Evolutionary conservation across 2,797 vertebrate genomes (phyloP), one percentile per base, ranked within the genome.

Genomic region (Ctenopoma kingsleyae): DNA sequence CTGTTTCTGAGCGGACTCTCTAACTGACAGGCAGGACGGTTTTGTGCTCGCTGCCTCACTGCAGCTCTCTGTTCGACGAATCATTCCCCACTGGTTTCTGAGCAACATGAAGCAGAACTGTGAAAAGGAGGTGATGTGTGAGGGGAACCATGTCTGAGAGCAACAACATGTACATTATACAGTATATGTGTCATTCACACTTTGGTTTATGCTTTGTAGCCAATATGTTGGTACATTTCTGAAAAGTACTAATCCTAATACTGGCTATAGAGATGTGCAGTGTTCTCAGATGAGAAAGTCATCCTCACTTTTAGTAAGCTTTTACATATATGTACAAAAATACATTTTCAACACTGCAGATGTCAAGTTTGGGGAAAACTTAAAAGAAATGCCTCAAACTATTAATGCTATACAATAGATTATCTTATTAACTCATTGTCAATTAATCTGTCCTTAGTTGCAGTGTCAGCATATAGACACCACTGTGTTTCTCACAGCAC

Each of bases 401-500:
- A 19, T 12, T n/a, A 44, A 44, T 8, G 17, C 43, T 44, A 19
- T 47, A 13, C 11, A 60, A 10, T 15, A 49, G 6, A 54, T 53
- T 6, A 11, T 60, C 36, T 38, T 16, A 15, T 16, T 6, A 46
- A 40, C 25, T 48, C 41, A 2, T 3, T 10, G n/a, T 54, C 11
- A 38, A 22, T 64, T 49, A 43, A 25, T 40, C 1, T 5, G 7
- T 71, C 35, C 36, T 1, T 13, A 55, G 70, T 46, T 43, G 38
- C 44, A 44, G 17, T 63, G 74, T 52, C n/a, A 49, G 49, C 57
- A 52, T 64, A 83, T 62, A 35, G 61, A 60, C 65, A 58, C 53
- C 36, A 20, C 27, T 30, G 8, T 19, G 55, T 72, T 80, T 83
- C 84, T 90, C 81, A 79, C 74, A 86, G 69, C 56, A 20, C 20